A percentile compares a stretch with the other conserved stretches of the same genome.
phyloP scores from a whole-genome alignment of 2,797 vertebrate genomes.

The Sebastes elongatus region DNA sequence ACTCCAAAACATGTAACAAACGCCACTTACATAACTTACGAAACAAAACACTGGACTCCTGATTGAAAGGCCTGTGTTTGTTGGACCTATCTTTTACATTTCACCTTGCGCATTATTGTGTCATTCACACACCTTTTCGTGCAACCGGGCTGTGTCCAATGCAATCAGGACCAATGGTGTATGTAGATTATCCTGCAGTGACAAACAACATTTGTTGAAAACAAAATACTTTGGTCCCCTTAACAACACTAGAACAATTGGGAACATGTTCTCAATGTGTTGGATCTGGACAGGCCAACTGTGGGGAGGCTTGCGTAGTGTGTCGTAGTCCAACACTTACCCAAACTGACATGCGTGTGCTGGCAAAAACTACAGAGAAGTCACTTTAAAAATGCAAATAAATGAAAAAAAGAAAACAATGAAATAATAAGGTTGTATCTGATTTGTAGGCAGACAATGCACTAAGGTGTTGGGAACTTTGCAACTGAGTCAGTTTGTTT shows the following conservation, averaged over 20 bases:
- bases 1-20: no score
- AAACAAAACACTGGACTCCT: no score
- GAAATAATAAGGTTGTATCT: not conserved
- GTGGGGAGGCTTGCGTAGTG: not conserved
- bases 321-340: slow-evolving; percentile 2
- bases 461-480: not conserved
- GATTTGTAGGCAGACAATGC: not conserved
- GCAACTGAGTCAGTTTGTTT: not conserved
- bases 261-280: not conserved
- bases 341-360: slow-evolving; percentile 1
- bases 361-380: not conserved
- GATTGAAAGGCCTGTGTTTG: no score
- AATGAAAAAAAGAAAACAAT: not conserved
- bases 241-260: not conserved
- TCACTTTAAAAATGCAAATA: not conserved
- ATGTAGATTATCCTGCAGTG: not conserved
- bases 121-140: no score
- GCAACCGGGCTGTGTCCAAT: no score
- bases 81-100: no score
- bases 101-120: no score
- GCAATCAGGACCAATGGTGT: not conserved
- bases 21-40: no score
- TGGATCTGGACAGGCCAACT: not conserved
- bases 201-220: not conserved
- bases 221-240: not conserved